These are phyloP conservation scores for Cephus runcator DNA, from an alignment of 2,888 invertebrate species.

Conservation along the genomic window DNA sequence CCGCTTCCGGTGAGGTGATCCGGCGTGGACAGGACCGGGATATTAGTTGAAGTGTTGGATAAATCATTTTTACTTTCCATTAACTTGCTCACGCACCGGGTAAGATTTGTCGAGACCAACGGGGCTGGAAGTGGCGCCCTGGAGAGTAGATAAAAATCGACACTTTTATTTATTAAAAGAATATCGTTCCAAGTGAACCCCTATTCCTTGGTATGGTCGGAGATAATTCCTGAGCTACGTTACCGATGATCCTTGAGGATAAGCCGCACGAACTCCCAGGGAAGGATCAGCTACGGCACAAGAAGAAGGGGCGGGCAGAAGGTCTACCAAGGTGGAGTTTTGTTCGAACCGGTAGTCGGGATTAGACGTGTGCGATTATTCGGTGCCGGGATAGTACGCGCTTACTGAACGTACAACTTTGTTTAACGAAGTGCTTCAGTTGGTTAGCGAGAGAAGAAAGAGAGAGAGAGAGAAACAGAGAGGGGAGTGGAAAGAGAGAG, in stretches of 20 bases:
- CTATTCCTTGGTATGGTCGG: neutral
- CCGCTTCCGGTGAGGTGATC: conserved; percentile 27
- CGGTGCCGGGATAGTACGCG: neutral
- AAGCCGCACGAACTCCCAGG: neutral
- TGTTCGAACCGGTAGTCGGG: neutral
- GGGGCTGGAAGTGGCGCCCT: neutral
- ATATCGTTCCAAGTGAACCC: neutral
- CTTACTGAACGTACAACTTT: neutral
- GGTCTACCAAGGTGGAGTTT: neutral
- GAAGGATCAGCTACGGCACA: neutral
- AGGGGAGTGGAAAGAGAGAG: conserved; percentile 20
- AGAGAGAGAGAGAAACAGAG: conserved; percentile 10
- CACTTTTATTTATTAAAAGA: neutral
- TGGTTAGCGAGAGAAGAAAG: conserved; percentile 3
- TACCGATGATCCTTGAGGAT: neutral
- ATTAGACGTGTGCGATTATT: neutral
- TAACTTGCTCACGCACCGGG: neutral
- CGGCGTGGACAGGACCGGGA: neutral
- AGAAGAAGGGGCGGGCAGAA: neutral
- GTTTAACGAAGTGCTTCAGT: neutral
- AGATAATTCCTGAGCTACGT: neutral
- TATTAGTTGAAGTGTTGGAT: neutral
- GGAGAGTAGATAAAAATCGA: neutral
- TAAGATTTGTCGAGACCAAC: neutral
- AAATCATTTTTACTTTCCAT: neutral